Evolutionary conservation across 2,888 invertebrate species (phyloP), one percentile per base, ranked within the genome.

Genomic region (Hydropsyche betteni): DNA sequence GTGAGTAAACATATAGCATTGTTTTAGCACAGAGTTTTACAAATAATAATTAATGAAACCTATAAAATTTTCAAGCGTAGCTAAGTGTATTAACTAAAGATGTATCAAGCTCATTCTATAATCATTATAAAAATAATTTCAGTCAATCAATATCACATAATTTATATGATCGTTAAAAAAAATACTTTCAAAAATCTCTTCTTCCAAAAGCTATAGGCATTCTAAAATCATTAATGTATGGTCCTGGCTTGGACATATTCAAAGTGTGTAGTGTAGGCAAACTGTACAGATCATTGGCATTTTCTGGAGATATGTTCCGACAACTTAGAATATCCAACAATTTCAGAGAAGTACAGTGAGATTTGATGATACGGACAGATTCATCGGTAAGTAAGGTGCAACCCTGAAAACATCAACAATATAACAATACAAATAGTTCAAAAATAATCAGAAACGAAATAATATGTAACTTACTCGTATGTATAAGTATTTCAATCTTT

Each of bases 371-470:
- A 76, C 87, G 84, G 44, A 91, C 82, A 14, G 88, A 86, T 75
- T 83, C 86, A 81, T 91, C 89, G 1, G 91, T 91, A 36, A 92
- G 82, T 80, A 88, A 87, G 80, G 88, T 89, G 82, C 91, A 91
- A 76, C 89, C 89, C 89, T 91, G 86, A 24, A 86, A n/a, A 73
- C 33, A 70, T 44, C 44, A 36, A 8, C 5, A 69, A 58, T 16
- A 70, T 5, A 24, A 10, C 50, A 51, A 52, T 51, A 2, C 6
- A 52, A 34, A 34, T 34, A 16, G 12, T 36, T 12, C 38, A 44
- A 69, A 38, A 69, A 44, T 1, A 64, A 64, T 14, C 24, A 36
- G 16, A 64, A n/a, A 10, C 4, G 16, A 5, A 55, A 64, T 14
- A 64, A 36, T 24, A 24, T 52, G 14, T 75, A 73, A 80, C 83